A percentile compares a stretch with the other conserved stretches of the same genome.
phyloP scores from a whole-genome alignment of 2,113 vertebrate genomes.

The Malurus elegans region DNA sequence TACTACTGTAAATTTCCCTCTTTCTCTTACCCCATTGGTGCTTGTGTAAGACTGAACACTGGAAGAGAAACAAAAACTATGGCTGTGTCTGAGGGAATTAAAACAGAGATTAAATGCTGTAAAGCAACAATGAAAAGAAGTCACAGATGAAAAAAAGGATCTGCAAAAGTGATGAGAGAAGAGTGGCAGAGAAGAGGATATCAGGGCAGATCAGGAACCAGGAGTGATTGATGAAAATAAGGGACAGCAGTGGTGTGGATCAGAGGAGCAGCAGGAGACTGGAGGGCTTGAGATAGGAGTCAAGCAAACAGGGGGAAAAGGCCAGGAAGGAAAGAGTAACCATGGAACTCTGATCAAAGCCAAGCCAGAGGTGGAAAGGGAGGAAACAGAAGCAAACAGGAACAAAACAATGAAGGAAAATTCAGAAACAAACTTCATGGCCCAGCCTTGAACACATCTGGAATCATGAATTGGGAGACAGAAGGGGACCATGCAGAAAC shows the following conservation, averaged over 20 bases:
- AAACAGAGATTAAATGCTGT: background rate
- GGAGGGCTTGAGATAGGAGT: background rate
- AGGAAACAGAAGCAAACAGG: conserved; percentile 34
- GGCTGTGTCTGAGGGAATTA: background rate
- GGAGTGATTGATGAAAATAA: background rate
- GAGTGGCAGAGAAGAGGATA: background rate
- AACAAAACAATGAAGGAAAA: conserved; percentile 25
- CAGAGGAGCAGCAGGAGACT: background rate
- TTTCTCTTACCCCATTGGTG: background rate
- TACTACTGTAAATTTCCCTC: background rate
- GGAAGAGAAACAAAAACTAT: background rate
- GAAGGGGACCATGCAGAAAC: background rate
- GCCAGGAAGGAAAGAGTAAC: conserved; percentile 41
- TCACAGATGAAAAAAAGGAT: background rate
- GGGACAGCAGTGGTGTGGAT: background rate
- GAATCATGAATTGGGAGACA: background rate
- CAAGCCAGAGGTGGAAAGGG: background rate
- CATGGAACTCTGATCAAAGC: conserved; percentile 13
- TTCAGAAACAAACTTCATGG: background rate
- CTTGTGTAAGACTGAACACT: background rate
- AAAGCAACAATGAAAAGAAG: background rate
- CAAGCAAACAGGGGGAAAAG: background rate
- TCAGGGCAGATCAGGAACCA: background rate
- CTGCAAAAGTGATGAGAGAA: background rate
- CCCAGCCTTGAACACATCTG: background rate